phyloP scores from a whole-genome alignment of 2,113 vertebrate species.

The Corydoras sp. region DNA sequence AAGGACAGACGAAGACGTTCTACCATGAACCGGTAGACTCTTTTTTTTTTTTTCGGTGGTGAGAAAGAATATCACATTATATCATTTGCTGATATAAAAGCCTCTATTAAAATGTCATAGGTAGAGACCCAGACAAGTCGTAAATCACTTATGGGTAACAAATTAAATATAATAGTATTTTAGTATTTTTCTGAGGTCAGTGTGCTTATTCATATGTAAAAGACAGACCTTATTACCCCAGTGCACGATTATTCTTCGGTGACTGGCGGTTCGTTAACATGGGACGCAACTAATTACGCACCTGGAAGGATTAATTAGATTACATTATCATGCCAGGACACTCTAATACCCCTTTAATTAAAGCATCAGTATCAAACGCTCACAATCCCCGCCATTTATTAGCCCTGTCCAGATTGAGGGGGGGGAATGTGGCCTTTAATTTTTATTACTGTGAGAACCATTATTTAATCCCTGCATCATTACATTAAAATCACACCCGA shows the following conservation, averaged over 20 bases:
- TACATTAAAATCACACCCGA: background rate
- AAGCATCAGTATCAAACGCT: constrained; percentile 38
- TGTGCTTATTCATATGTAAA: constrained; percentile 8
- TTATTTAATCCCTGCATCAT: background rate
- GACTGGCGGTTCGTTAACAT: constrained; percentile 23
- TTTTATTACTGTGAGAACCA: background rate
- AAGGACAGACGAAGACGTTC: constrained; percentile 39
- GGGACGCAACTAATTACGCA: constrained; percentile 42
- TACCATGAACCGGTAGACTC: constrained; percentile 10
- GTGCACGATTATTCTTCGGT: constrained; percentile 2
- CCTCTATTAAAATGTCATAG: constrained; percentile 22
- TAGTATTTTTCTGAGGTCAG: background rate
- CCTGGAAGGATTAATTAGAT: constrained; percentile 49
- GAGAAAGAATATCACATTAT: constrained; percentile 32
- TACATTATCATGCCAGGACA: constrained; percentile 40
- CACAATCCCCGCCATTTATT: constrained; percentile 27
- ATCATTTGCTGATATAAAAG: constrained; percentile 19
- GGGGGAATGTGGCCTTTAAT: background rate
- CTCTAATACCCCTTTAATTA: constrained; percentile 47
- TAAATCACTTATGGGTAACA: constrained; percentile 8
- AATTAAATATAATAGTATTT: constrained; percentile 5
- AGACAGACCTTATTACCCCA: background rate
- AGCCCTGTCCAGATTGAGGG: constrained; percentile 15
- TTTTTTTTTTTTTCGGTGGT: background rate
- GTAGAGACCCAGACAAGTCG: constrained; percentile 13